Percentiles rank a stretch among this genome's conserved stretches.
Conservation (phyloP, 1,140 invertebrate genomes). For the Drosophila kohkoa region DNA sequence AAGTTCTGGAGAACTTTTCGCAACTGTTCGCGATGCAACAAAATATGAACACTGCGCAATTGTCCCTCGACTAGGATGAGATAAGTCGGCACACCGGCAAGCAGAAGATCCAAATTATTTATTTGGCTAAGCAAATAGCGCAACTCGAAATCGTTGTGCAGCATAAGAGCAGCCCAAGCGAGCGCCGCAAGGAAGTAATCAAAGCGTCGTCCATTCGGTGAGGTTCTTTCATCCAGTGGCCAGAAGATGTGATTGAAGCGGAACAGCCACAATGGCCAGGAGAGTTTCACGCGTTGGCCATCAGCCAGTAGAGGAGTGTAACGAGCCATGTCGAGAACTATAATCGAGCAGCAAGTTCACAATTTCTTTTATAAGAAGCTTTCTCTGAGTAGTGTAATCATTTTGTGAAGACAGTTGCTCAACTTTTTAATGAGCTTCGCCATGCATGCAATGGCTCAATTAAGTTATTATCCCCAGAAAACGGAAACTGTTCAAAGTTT, state of each 20-base stretch:
- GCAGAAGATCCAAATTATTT: slow-evolving; percentile 56
- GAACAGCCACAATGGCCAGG: slow-evolving; percentile 64
- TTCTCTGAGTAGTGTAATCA: neutral
- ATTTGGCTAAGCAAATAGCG: slow-evolving; percentile 60
- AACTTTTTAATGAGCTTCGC: slow-evolving; percentile 71
- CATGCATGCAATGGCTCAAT: slow-evolving; percentile 75
- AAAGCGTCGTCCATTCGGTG: slow-evolving; percentile 28
- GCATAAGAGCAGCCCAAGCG: slow-evolving; percentile 48
- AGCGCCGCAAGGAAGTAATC: slow-evolving; percentile 41
- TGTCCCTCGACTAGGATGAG: slow-evolving; percentile 71
- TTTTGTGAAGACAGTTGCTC: slow-evolving; percentile 44
- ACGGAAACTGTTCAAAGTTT: slow-evolving; percentile 61
- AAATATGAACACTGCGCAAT: slow-evolving; percentile 47
- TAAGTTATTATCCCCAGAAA: slow-evolving; percentile 68
- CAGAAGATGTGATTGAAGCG: slow-evolving; percentile 71
- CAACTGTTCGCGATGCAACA: slow-evolving; percentile 31
- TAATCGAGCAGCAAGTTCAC: slow-evolving; percentile 12
- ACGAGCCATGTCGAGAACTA: slow-evolving; percentile 57
- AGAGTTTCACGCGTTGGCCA: slow-evolving; percentile 59
- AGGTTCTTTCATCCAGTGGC: slow-evolving; percentile 61
- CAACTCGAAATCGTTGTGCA: slow-evolving; percentile 71
- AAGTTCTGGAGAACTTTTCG: slow-evolving; percentile 59
- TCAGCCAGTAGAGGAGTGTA: slow-evolving; percentile 66
- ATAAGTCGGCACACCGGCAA: slow-evolving; percentile 74
- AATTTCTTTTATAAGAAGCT: slow-evolving; percentile 8